Conservation (phyloP, 2,888 invertebrate genomes). For the Cerceris ruficornis region DNA sequence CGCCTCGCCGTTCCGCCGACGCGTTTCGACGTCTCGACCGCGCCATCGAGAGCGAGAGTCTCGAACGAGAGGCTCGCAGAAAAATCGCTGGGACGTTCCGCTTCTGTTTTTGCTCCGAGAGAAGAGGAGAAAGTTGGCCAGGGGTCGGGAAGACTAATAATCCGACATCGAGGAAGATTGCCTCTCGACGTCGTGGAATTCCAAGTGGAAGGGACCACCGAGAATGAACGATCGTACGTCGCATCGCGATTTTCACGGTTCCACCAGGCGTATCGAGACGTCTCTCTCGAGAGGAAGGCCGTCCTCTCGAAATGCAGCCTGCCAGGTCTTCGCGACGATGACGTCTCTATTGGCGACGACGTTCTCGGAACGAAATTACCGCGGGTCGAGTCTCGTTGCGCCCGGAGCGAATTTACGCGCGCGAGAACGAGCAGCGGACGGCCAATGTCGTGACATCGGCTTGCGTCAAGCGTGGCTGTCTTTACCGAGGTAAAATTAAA, state of each 20-base stretch:
- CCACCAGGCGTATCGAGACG: conserved; percentile 56
- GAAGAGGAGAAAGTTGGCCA: too few relatives aligned
- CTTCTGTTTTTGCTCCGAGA: not conserved
- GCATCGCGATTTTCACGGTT: conserved; percentile 61
- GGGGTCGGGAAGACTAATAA: too few relatives aligned
- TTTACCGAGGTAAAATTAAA: too few relatives aligned
- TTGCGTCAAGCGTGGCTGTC: too few relatives aligned
- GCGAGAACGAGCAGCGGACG: conserved; percentile 62
- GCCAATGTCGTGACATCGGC: conserved; percentile 55
- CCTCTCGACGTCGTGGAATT: too few relatives aligned
- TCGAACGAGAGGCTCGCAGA: not conserved
- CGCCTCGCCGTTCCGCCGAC: conserved; percentile 54
- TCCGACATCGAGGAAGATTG: too few relatives aligned
- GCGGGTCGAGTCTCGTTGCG: conserved; percentile 48
- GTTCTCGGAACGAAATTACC: conserved; percentile 62
- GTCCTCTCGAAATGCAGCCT: conserved; percentile 32
- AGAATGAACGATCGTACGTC: not conserved
- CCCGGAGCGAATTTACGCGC: conserved; percentile 64
- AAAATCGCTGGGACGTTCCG: not conserved
- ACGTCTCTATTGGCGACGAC: conserved; percentile 59
- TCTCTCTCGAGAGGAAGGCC: conserved; percentile 55
- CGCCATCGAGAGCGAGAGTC: not conserved
- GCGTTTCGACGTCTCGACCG: conserved; percentile 39
- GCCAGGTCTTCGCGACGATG: conserved; percentile 43
- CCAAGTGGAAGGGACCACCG: too few relatives aligned